Base-by-base conservation (phyloP, 2,888 invertebrate genomes). In the Cylloceria caligata region DNA sequence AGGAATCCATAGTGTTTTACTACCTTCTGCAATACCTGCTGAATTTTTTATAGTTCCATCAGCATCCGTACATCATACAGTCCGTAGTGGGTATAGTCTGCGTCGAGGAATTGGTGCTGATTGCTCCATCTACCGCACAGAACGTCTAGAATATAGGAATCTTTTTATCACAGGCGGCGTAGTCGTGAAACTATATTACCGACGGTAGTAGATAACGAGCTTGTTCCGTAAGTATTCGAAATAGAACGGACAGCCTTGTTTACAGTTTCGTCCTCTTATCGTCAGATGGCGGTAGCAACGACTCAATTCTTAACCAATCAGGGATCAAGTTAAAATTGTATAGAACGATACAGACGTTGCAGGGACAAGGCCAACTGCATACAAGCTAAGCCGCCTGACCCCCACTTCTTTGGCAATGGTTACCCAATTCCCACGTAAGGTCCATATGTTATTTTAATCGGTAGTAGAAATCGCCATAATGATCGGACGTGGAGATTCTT, bases 301-400 rank as follows among this genome's bases (percentile, higher is more conserved):
- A 30, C 4, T 3, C 27, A 11, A 42, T 36, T 49, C 3, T 55
- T 13, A 19, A 45, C 82, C 75, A 79, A 83, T 79, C 67, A 67
- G 9, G 71, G 16, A 19, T n/a, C 9, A 52, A 52, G 71, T 45
- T 24, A 21, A 21, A 39, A 73, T 49, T 57, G n/a, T 52, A 11
- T 1, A 11, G 27, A 52, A 24, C 4, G 34, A n/a, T 24, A 24
- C 36, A 21, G 1, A 47, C 9, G 55, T 34, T 57, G 76, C 55
- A 68, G 79, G 80, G 72, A 68, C 21, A 21, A 52, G 34, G 24
- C 82, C 67, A 67, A 79, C 67, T 71, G 19, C 24, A 55, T 42
- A 36, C 47, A 24, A 60, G 60, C n/a, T 36, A 30, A 39, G 21
- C 68, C 36, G 34, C 16, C 39, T 13, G 19, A 34, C 34, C 39